A percentile compares a stretch with the other conserved stretches of the same genome.
Conservation (phyloP, 2,113 vertebrate genomes). For the Leucosticte australis region DNA sequence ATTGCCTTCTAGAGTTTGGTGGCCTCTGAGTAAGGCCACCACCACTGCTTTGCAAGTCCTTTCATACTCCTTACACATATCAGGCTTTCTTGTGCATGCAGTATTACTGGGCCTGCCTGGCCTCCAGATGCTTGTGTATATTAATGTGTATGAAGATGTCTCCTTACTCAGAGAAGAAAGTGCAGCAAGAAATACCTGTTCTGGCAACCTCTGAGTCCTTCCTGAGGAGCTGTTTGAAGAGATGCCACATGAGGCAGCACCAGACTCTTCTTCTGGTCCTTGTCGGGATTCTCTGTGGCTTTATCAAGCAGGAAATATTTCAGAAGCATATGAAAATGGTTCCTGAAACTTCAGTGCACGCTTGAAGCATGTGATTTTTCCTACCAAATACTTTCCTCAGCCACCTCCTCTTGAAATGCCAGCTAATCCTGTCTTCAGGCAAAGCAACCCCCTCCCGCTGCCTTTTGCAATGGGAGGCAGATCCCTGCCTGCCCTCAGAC, state of each 20-base stretch:
- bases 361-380: background rate
- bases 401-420: background rate
- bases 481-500: background rate
- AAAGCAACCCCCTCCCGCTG: background rate
- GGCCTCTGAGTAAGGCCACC: background rate
- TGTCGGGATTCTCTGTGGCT: background rate
- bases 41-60: background rate
- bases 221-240: background rate
- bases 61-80: background rate
- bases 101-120: no score
- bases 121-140: background rate
- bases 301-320: background rate
- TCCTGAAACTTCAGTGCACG: background rate
- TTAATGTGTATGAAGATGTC: background rate
- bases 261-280: background rate
- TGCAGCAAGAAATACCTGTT: background rate
- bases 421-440: background rate
- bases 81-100: background rate
- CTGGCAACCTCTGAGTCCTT: background rate
- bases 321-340: background rate
- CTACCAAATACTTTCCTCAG: background rate
- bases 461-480: background rate
- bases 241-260: rapidly evolving
- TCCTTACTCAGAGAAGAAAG: background rate
- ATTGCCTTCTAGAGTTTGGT: background rate